Conservation (phyloP, 2,113 vertebrate species). For the Rousettus leschenaultii region DNA sequence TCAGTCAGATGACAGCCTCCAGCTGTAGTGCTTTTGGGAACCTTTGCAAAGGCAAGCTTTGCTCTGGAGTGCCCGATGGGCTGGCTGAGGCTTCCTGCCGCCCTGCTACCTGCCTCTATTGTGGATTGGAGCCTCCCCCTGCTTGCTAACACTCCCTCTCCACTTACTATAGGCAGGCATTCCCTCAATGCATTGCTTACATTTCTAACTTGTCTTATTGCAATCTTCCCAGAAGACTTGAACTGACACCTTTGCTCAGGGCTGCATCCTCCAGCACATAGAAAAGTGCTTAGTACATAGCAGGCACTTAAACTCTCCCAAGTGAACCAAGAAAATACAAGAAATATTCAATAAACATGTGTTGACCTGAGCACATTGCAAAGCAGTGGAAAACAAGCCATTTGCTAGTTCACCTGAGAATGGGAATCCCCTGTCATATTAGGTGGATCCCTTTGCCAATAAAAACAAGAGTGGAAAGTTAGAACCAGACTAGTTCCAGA, state of each 20-base stretch:
- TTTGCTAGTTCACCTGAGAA: accelerated
- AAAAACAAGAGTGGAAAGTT: background rate
- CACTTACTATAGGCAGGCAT: accelerated
- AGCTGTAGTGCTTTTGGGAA: background rate
- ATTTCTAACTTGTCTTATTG: background rate
- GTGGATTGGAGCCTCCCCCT: too few relatives aligned
- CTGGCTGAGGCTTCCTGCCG: background rate
- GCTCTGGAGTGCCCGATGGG: background rate
- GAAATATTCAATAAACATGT: background rate
- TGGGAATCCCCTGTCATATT: accelerated
- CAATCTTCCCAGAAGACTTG: background rate
- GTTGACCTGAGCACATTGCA: background rate
- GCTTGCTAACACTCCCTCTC: background rate
- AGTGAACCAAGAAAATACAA: background rate
- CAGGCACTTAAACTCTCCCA: background rate
- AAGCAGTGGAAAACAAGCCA: background rate
- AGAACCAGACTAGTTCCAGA: background rate
- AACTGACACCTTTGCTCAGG: background rate
- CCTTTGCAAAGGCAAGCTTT: accelerated
- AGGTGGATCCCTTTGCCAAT: background rate
- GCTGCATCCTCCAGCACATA: background rate
- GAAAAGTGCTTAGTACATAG: background rate
- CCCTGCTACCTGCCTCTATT: background rate
- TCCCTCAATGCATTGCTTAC: too few relatives aligned
- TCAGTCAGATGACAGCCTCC: background rate